A percentile compares a stretch with the other conserved stretches of the same genome.
Conservation (phyloP, 2,797 vertebrate species). For the Florisuga fusca region DNA sequence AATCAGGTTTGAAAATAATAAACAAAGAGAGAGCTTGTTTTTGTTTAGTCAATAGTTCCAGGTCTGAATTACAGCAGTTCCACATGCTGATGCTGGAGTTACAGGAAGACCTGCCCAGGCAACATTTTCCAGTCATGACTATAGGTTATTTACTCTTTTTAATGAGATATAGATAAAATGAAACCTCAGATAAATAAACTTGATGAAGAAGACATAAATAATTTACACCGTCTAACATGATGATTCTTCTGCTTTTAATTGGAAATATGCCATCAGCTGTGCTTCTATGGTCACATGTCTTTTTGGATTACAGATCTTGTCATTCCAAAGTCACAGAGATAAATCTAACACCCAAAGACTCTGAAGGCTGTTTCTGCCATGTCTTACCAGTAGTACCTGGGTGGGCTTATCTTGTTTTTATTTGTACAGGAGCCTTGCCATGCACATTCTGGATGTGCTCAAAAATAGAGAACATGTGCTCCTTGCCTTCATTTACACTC, state of each 20-base stretch:
- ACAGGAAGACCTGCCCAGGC: neutral
- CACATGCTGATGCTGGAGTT: neutral
- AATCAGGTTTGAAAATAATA: neutral
- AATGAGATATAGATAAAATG: slow-evolving; percentile 8
- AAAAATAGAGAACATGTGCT: neutral
- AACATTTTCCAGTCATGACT: neutral
- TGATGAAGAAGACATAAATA: neutral
- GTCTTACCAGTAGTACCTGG: neutral
- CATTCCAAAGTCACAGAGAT: neutral
- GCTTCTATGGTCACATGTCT: neutral
- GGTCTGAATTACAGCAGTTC: neutral
- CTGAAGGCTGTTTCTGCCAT: neutral
- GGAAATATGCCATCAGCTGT: neutral
- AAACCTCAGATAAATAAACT: neutral
- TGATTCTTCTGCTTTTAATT: neutral
- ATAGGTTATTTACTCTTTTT: neutral
- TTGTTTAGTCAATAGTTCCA: neutral
- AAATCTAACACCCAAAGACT: neutral
- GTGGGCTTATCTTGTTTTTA: neutral
- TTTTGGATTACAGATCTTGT: neutral
- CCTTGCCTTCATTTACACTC: neutral
- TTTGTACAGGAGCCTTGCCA: neutral
- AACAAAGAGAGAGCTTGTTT: neutral
- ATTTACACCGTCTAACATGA: neutral
- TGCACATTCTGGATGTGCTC: neutral